Base-by-base conservation (phyloP, 2,113 vertebrate species). In the Myxocyprinus asiaticus region DNA sequence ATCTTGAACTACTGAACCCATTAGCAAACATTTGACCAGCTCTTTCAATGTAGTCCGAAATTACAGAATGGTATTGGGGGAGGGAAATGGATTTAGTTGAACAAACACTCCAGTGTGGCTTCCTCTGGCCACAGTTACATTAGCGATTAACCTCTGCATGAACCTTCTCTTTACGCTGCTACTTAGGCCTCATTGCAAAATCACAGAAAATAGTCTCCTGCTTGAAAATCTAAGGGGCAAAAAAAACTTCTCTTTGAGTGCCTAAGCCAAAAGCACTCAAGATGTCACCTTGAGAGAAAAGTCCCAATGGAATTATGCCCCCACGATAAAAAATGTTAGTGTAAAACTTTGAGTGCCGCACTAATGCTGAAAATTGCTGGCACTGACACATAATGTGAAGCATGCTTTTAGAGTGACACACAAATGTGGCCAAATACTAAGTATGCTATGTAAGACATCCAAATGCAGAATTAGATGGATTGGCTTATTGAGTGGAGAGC, bases 141-240 rank as follows among this genome's bases (percentile, higher is more conserved):
- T 85, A 84, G 79, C 62, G 70, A 83, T 88, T 86, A 86, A 88
- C 81, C 79, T 64, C 10, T 12, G 15, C 42, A 53, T 84, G 77
- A 87, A 80, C 77, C 77, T 51, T 17, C 45, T 67, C 50, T 56
- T 56, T 47, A 45, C 62, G 75, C 47, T 50, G 80, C 68, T 44
- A 56, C 79, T 74, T 70, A 81, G 51, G 43, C 77, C 69, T 68
- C 62, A 67, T 67, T 78, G 53, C 48, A 10, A 70, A 70, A 69
- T 56, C 63, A 22, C 45, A 78, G 77, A 76, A 78, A 84, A 56
- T 58, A 58, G 67, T 73, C 51, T 22, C 55, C 15, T 4, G 12
- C 53, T 55, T 64, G 61, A 22, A 65, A 79, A 65, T 48, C 3
- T 48, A 4, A 0, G 56, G 65, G 8, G 6, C 72, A 62, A 50